These are phyloP conservation scores for Trididemnum nubilum DNA, from an alignment of 23 tunicate genomes.

Conservation along the genomic window DNA sequence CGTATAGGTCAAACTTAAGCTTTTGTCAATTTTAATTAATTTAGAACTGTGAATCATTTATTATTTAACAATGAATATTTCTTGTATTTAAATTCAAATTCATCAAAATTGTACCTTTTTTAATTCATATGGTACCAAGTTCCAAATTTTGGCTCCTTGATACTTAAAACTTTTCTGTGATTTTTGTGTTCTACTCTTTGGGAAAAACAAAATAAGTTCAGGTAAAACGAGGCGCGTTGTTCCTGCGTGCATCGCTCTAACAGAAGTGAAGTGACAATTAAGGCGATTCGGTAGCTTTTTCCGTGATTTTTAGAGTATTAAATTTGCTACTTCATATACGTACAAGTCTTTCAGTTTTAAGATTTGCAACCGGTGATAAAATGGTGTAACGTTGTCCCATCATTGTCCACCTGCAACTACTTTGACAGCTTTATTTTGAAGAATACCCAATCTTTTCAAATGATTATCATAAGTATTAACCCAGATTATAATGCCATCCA, in stretches of 20 bases:
- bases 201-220: not conserved
- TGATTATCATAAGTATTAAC: not conserved
- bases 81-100: not conserved
- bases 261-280: not conserved
- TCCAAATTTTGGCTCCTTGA: not conserved
- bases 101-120: not conserved
- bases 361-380: not conserved
- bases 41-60: too few relatives aligned
- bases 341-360: not conserved
- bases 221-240: not conserved
- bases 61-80: too few relatives aligned
- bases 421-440: not conserved
- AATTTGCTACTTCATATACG: not conserved
- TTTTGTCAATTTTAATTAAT: too few relatives aligned
- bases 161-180: not conserved
- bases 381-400: not conserved
- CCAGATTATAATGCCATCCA: not conserved
- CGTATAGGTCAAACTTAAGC: too few relatives aligned
- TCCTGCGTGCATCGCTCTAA: not conserved
- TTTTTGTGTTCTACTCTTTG: not conserved
- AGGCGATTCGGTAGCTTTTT: not conserved
- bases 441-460: not conserved
- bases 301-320: not conserved
- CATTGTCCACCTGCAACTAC: not conserved
- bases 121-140: not conserved